Evolutionary conservation across 2,888 invertebrate genomes (phyloP), one percentile per base, ranked within the genome.

Genomic region (Apomyelois bistriatella): DNA sequence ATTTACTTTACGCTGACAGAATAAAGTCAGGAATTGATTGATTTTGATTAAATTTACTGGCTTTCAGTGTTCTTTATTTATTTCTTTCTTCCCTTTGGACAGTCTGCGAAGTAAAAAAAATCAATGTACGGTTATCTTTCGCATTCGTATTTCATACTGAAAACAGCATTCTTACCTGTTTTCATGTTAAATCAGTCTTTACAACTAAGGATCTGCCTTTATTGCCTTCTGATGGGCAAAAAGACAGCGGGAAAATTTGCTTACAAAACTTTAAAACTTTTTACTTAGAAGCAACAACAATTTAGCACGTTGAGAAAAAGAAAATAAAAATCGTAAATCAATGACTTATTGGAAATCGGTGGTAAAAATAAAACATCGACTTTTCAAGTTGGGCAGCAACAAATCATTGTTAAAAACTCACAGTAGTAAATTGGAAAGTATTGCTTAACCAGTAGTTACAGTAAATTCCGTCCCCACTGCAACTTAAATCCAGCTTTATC

Each of bases 401-500:
- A 51, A 42, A 52, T 52, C 52, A 52, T 52, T 42, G 43, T 52
- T 52, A 52, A 43, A 43, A 43, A 52, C 36, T 17, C 12, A 28
- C 36, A 15, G 55, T 36, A 47, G 49, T 56, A 57, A 64, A 72
- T 67, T 61, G 63, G 60, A 66, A 69, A 62, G 58, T 69, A 70
- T 68, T 61, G 67, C 65, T 67, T 50, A 58, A 60, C 58, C 59
- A 55, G 60, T 59, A 53, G 52, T 43, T 52, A 52, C 42, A 42
- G 64, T 72, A 70, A 67, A 72, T 74, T 73, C 61, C 59, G 59
- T 54, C 57, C 54, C 57, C 55, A 61, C 53, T 68, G 61, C 61
- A 59, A 63, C 58, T 71, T 66, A 61, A 64, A 69, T 62, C 63
- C 61, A 1, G 55, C 50, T 67, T 61, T 68, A 66, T 61, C 61